Evolutionary conservation across 2,797 vertebrate species (phyloP), one percentile per base, ranked within the genome.

Genomic region (Hemitrygon akajei): DNA sequence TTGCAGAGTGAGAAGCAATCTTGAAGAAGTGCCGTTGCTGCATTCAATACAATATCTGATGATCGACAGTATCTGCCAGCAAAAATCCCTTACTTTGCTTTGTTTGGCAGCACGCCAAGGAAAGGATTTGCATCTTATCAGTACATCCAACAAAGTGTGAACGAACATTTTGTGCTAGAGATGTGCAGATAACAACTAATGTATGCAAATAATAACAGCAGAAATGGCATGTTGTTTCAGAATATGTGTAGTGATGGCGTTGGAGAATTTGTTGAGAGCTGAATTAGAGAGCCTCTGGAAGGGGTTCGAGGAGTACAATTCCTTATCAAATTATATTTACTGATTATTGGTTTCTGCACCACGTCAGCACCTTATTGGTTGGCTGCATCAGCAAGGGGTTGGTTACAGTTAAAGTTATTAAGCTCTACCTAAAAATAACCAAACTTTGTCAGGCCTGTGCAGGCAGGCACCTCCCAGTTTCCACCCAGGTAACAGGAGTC

Each of bases 41-140:
- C 84, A 30, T 87, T 87, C 58, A 63, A 16, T 63, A 63, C 58
- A 63, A 12, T 87, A n/a, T 87, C 84, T 63, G 58, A 87, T 87
- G 58, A 60, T 18, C 16, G 60, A 63, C 84, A n/a, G 58, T 63
- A 3, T 87, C 11, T 27, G 60, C 84, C 25, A 60, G 12, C 27
- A 12, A 47, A 12, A 4, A 10, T 30, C 56, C 11, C 56, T 60
- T 56, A 11, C 58, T n/a, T 20, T 87, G 16, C 84, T 20, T 14
- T 34, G 12, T 30, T 63, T 66, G 58, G 30, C 84, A 30, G n/a
- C n/a, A 66, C 1, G 63, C n/a, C 58, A 63, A 30, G 58, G 84
- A 87, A 6, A 34, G n/a, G 14, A 87, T 87, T 87, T 87, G 30
- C 84, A 87, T 87, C 63, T 66, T 87, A 66, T 87, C 58, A 66